Evolutionary conservation across 1,140 invertebrate species (phyloP).

Genomic region (Pachyrhynchus sulphureomaculatus): DNA sequence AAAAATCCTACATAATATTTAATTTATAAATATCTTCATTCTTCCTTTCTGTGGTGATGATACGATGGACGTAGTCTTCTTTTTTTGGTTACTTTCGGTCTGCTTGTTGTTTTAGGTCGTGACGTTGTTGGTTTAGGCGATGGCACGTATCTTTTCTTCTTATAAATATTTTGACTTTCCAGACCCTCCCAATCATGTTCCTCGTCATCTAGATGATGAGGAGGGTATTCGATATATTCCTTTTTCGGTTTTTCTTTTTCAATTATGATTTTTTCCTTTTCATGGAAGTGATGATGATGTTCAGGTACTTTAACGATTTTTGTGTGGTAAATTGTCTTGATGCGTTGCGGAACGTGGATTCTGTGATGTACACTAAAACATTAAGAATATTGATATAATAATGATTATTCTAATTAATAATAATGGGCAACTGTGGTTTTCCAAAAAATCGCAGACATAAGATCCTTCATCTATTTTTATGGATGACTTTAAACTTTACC

Average conservation of each 20-base stretch:
- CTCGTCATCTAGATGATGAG: slow-evolving; percentile 6
- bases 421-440: too few species aligned
- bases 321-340: slow-evolving; percentile 47
- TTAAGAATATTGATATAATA: background rate
- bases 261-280: slow-evolving; percentile 41
- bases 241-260: slow-evolving; percentile 31
- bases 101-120: background rate
- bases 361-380: slow-evolving; percentile 40
- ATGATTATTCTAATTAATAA: too few species aligned
- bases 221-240: slow-evolving; percentile 18
- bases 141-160: slow-evolving; percentile 16
- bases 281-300: slow-evolving; percentile 48
- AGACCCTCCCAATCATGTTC: background rate
- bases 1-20: too few species aligned
- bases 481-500: too few species aligned
- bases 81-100: slow-evolving; percentile 4
- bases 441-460: too few species aligned
- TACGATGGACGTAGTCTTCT: background rate
- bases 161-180: slow-evolving; percentile 4
- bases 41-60: background rate
- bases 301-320: slow-evolving; percentile 48
- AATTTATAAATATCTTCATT: too few species aligned
- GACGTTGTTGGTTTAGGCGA: background rate
- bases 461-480: too few species aligned
- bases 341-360: slow-evolving; percentile 46